phyloP scores from a whole-genome alignment of 1,140 invertebrate genomes.

The Neodiprion virginianus region DNA sequence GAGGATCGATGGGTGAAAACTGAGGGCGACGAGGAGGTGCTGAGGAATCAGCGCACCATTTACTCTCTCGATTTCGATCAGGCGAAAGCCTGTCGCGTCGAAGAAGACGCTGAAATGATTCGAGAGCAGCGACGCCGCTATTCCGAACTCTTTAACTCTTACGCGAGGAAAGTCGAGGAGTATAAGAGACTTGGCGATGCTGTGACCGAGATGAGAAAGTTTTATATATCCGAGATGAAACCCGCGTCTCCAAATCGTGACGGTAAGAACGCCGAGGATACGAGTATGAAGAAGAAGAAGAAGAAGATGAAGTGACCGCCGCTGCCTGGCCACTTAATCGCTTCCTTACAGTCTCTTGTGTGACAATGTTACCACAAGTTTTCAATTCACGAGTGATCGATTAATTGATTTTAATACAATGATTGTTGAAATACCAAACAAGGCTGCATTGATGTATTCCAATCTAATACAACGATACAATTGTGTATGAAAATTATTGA shows the following conservation, averaged over 20 bases:
- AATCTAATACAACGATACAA: too few relatives aligned
- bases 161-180: conserved; percentile 10
- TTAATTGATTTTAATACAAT: too few relatives aligned
- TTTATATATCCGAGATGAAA: conserved; percentile 20
- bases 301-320: background rate
- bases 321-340: conserved; percentile 1
- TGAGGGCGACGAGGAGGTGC: conserved; percentile 27
- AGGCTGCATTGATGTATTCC: too few relatives aligned
- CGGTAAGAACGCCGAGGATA: conserved; percentile 4
- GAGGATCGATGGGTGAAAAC: conserved; percentile 26
- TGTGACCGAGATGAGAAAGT: conserved; percentile 18
- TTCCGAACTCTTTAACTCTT: conserved; percentile 1
- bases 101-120: conserved; percentile 18
- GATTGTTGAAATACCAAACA: too few relatives aligned
- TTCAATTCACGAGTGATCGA: too few relatives aligned
- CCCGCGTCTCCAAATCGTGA: background rate
- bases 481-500: too few relatives aligned
- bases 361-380: too few relatives aligned
- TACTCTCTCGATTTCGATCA: conserved; percentile 25
- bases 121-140: conserved; percentile 13
- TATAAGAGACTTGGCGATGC: conserved; percentile 16
- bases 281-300: conserved; percentile 13
- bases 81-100: conserved; percentile 18
- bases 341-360: background rate
- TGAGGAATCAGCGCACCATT: conserved; percentile 16